Evolutionary conservation across 2,113 vertebrate species (phyloP), one percentile per base, ranked within the genome.

Genomic region (Loxodonta africana): DNA sequence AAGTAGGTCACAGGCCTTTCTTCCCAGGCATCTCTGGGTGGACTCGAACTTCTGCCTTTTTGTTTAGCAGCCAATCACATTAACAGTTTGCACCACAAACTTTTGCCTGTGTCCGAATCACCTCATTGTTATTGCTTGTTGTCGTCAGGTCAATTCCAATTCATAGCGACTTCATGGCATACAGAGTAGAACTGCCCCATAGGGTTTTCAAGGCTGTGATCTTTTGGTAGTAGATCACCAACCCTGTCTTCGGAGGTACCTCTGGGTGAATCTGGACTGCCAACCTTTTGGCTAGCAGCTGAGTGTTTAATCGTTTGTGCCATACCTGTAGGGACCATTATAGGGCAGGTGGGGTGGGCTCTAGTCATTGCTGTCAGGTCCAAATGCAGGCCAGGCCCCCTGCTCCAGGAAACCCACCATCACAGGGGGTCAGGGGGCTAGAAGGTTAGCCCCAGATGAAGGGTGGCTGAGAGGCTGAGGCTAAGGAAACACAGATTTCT

Each of bases 371-470:
- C 96, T 98, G 96, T 97, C 97, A 98, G 82, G 57, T 78, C 53
- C 80, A 73, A 97, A 96, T 46, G 80, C 76, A 97, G 95, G 96
- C 93, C 97, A 97, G 97, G 78, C 90, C 77, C 25, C 5, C 60
- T 69, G 82, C 87, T 96, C 5, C 81, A 18, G 76, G 83, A 90
- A 33, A 87, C 86, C 51, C 84, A 71, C 92, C n/a, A 2, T 63
- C 87, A 14, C 8, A 46, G 87, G n/a, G 91, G 37, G 71, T 84
- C 95, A 83, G 62, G 62, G 78, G 88, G 85, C 81, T 73, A 37
- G 71, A 48, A 21, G 63, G 82, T 82, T 28, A 25, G 65, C 73
- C 69, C 15, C 84, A 6, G 5, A 2, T 60, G 6, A 91, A 62
- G n/a, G 73, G 48, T 60, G 46, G 11, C 21, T 28, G 80, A 63